A percentile compares a stretch with the other conserved stretches of the same genome.
Conservation (phyloP, 2,113 vertebrate genomes). For the Phrynosoma blainvillii region DNA sequence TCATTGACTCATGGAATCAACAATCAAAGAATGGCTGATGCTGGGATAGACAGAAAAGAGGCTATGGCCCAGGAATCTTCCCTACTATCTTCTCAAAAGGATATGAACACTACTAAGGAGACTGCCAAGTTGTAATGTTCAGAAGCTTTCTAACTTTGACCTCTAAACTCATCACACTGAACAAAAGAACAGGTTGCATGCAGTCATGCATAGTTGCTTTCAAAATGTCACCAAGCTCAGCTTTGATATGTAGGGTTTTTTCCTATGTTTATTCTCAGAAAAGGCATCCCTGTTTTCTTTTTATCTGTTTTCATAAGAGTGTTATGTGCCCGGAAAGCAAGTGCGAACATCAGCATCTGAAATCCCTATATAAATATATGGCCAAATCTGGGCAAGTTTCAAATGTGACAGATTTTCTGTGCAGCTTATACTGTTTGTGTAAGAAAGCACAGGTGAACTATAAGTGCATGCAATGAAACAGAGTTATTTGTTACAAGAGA, state of each 20-base stretch:
- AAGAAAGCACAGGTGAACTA: neutral
- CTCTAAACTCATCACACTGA: rapidly evolving
- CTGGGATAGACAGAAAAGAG: neutral
- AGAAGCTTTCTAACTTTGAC: rapidly evolving
- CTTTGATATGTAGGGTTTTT: slow-evolving; percentile 23
- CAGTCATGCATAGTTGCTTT: slow-evolving; percentile 43
- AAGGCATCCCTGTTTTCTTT: slow-evolving; percentile 13
- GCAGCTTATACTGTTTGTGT: neutral
- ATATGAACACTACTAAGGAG: neutral
- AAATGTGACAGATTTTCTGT: neutral
- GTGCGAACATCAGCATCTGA: slow-evolving; percentile 21
- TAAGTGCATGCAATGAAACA: neutral
- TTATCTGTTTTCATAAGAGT: slow-evolving; percentile 12
- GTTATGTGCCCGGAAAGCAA: slow-evolving; percentile 20
- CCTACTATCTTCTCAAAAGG: no score
- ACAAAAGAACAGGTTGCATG: rapidly evolving
- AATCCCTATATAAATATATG: neutral
- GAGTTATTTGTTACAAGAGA: neutral
- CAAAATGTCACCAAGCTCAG: slow-evolving; percentile 42
- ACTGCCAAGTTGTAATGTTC: neutral
- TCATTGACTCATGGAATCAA: neutral
- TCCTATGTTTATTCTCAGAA: slow-evolving; percentile 38
- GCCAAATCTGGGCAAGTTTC: slow-evolving; percentile 19
- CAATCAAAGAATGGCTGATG: neutral
- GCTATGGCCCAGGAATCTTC: neutral